Conservation (phyloP, 2,888 invertebrate genomes). For the Cactoblastis cactorum region DNA sequence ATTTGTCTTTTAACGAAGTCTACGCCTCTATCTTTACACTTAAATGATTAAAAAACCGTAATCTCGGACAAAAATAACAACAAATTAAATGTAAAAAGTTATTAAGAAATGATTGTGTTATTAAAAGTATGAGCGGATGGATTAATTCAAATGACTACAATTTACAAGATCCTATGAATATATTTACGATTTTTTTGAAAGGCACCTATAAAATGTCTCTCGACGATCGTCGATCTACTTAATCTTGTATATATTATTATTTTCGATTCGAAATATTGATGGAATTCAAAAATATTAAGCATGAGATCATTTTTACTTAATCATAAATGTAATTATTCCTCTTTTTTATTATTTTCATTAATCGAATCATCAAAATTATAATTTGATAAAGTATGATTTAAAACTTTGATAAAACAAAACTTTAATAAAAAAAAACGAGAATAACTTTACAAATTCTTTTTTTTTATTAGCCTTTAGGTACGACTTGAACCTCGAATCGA, state of each 20-base stretch:
- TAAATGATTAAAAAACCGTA: too few species aligned
- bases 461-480: too few species aligned
- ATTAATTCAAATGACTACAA: conserved; percentile 66
- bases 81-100: conserved; percentile 32
- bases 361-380: background rate
- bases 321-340: background rate
- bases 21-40: too few species aligned
- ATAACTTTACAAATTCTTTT: too few species aligned
- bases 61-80: conserved; percentile 34
- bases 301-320: conserved; percentile 17
- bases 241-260: conserved; percentile 44
- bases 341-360: background rate
- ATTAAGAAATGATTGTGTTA: conserved; percentile 38
- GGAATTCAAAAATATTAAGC: conserved; percentile 1
- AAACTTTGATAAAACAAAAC: background rate
- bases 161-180: conserved; percentile 60
- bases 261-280: conserved; percentile 41
- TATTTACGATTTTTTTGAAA: conserved; percentile 62
- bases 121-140: conserved; percentile 61
- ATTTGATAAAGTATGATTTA: too few species aligned
- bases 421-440: too few species aligned
- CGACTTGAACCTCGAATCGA: conserved; percentile 31
- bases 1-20: too few species aligned
- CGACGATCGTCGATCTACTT: conserved; percentile 61
- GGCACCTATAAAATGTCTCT: conserved; percentile 75